Base-by-base conservation (phyloP, 2,113 vertebrate genomes). In the Chiloscyllium plagiosum region DNA sequence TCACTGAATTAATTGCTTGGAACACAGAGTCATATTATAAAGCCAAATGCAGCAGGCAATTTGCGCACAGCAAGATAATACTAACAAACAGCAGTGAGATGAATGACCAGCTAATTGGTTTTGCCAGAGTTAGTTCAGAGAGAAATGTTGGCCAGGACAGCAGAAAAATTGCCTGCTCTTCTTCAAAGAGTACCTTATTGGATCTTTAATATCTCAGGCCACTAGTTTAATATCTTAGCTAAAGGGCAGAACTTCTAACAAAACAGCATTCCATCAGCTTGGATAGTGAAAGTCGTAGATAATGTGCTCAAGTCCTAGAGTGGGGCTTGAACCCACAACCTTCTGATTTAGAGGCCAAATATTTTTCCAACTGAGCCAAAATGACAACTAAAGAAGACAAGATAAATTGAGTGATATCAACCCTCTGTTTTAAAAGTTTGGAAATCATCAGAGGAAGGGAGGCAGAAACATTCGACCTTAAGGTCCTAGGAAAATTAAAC, bases 41-140 rank as follows among this genome's bases (percentile, higher is more conserved):
- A 93, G 89, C 89, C 61, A 93, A 93, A 93, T 93, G 61, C 89
- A n/a, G 56, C 89, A 93, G 89, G 89, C 89, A 93, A 66, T 93
- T 93, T 93, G 89, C 89, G 89, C 89, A 93, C 89, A 93, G 89
- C n/a, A 93, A 66, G 89, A 65, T 92, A 61, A 61, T 61, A 61
- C 87, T 65, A 93, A 93, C 89, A 65, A 92, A 65, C 17, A 93
- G 89, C 89, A 93, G 37, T 65, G n/a, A 61, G 29, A 90, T 90
- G 52, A 90, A 90, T 37, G 89, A 37, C 89, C n/a, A 66, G 89
- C 89, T 37, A 33, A n/a, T 66, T 61, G 65, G 56, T 92, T 92
- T 92, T 92, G 56, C 89, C 61, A 66, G 33, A 92, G 15, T 65
- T n/a, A 61, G 17, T 83, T 83, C 37, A 42, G 80, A 83, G 80